Base-by-base conservation (phyloP, 2,888 invertebrate species). In the Chydorus sphaericus region DNA sequence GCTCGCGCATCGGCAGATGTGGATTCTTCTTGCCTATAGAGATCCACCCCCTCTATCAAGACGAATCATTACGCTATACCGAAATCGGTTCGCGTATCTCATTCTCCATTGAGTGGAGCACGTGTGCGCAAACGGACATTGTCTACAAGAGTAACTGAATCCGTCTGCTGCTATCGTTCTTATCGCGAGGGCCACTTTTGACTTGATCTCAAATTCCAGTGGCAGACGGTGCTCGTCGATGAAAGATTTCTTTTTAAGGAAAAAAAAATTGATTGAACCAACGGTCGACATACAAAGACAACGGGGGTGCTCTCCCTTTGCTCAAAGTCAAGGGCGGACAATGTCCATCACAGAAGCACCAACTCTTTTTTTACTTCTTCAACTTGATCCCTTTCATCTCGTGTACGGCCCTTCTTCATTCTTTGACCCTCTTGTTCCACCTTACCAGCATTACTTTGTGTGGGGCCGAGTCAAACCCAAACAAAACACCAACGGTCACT, bases 401-500 rank as follows among this genome's bases (percentile, higher is more conserved):
- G 16, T 28, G 44, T 44, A 23, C 28, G 20, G 44, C 44, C 44
- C 44, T 44, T 44, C 28, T 44, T 44, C 28, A 26, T 28, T 23
- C 44, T 23, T 26, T 44, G 44, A 26, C 10, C 26, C 26, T 23
- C n/a, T n/a, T n/a, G n/a, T n/a, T 26, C 44, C 44, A 44, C 44
- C n/a, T 44, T 44, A 23, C 26, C 26, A 44, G 26, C 28, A 28
- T 26, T 28, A 44, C 44, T 44, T 44, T 44, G 44, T 44, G 44
- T 44, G 44, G 44, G n/a, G n/a, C n/a, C n/a, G n/a, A n/a, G n/a
- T 28, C 44, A 44, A 44, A 44, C 26, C 28, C 44, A 44, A 44
- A 44, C 44, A 20, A 44, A 44, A 44, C 44, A 44, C 44, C 44
- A 44, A 44, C 44, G 44, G 44, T 44, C 44, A 44, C 44, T 44